A percentile compares a stretch with the other conserved stretches of the same genome.
Evolutionary conservation across 2,888 invertebrate species (phyloP).

Genomic region (Hybos culiciformis): DNA sequence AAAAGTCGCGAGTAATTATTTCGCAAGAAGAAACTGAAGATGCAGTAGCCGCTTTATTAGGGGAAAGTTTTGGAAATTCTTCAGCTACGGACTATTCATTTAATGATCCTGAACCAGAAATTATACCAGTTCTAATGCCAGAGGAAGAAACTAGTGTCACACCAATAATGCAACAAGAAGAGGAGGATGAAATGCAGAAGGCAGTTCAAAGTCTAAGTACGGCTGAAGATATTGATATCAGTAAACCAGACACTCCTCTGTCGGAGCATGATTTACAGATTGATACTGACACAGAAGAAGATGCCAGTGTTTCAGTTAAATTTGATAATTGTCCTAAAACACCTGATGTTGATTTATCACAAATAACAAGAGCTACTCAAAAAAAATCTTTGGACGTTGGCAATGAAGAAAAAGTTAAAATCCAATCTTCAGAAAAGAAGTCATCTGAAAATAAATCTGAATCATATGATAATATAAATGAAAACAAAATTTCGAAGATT

Average conservation of each 20-base stretch:
- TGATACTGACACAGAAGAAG: conserved; percentile 74
- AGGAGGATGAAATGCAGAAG: conserved; percentile 71
- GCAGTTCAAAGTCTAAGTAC: conserved; percentile 69
- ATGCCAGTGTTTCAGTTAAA: conserved; percentile 26
- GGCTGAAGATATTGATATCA: conserved; percentile 51
- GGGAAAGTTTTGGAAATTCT: conserved; percentile 67
- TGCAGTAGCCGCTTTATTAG: conserved; percentile 75
- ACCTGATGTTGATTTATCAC: conserved; percentile 39
- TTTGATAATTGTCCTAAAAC: conserved; percentile 37
- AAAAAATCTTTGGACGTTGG: too few species aligned
- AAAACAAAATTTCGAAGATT: background rate
- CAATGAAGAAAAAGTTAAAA: background rate
- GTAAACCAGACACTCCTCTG: conserved; percentile 75
- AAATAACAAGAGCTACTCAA: conserved; percentile 17
- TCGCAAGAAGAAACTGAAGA: conserved; percentile 89
- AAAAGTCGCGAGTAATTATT: conserved; percentile 68
- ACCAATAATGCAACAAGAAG: conserved; percentile 47
- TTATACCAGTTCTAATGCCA: conserved; percentile 26
- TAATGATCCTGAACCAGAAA: conserved; percentile 22
- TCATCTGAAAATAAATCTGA: too few species aligned
- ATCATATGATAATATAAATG: too few species aligned
- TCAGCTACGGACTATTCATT: conserved; percentile 39
- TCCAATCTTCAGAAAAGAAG: background rate
- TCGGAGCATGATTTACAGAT: conserved; percentile 74
- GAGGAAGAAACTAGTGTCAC: conserved; percentile 38